Conservation (phyloP, 53 echinoderm and acorn worm species). For the Astropecten irregularis region DNA sequence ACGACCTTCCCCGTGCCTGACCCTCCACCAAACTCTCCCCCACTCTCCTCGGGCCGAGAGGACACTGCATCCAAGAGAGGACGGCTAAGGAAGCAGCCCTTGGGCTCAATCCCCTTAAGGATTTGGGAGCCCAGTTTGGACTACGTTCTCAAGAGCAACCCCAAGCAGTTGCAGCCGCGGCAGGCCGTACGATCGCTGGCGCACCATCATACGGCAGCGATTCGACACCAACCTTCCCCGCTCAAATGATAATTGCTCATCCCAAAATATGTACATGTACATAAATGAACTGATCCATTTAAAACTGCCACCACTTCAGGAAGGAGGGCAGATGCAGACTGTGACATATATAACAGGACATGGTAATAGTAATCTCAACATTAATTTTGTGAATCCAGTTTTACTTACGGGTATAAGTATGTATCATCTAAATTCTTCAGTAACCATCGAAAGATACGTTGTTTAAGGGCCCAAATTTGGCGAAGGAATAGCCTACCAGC, state of each 20-base stretch:
- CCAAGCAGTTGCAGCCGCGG: constrained; percentile 74
- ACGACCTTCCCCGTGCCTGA: constrained; percentile 19
- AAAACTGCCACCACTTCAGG: background rate
- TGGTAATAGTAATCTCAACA: no score
- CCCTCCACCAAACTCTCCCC: constrained; percentile 27
- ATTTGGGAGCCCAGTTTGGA: constrained; percentile 93
- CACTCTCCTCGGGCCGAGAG: constrained; percentile 1
- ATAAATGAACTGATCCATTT: background rate
- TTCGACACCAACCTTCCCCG: constrained; percentile 65
- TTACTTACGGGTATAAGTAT: no score
- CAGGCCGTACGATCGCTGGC: constrained; percentile 48
- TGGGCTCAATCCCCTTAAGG: constrained; percentile 73
- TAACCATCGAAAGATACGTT: no score
- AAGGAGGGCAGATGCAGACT: background rate
- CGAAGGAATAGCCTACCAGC: no score
- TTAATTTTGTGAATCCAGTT: no score
- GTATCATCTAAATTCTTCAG: no score
- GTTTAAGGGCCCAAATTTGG: no score
- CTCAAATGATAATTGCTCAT: constrained; percentile 60
- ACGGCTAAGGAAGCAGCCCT: constrained; percentile 59
- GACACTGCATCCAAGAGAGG: constrained; percentile 15
- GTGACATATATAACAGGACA: background rate
- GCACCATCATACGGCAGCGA: background rate
- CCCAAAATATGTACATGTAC: background rate
- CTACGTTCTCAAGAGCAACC: constrained; percentile 71